Evolutionary conservation across 2,113 vertebrate genomes (phyloP).

Genomic region (Physeter macrocephalus): DNA sequence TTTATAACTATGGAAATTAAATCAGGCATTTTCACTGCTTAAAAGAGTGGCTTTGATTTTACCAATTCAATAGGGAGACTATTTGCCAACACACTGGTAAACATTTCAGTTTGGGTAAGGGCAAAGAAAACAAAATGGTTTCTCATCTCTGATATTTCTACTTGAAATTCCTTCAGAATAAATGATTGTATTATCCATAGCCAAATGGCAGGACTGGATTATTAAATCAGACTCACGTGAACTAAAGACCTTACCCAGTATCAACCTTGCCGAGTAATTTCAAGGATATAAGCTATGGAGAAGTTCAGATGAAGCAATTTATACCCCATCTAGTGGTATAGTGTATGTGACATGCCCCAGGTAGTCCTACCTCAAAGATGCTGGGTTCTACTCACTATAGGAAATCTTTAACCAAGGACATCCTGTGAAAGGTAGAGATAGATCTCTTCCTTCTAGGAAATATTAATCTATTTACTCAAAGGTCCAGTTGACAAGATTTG

Average conservation of each 20-base stretch:
- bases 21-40: slow-evolving; percentile 58
- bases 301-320: not conserved
- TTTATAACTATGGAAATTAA: slow-evolving; percentile 73
- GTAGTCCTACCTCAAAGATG: not conserved
- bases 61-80: not conserved
- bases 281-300: not conserved
- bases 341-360: not conserved
- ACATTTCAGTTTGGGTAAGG: slow-evolving; percentile 40
- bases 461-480: not conserved
- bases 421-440: not conserved
- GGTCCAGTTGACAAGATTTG: not conserved
- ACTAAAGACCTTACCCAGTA: not conserved
- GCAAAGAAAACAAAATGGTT: slow-evolving; percentile 2
- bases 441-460: not conserved
- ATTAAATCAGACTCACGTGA: not conserved
- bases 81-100: slow-evolving; percentile 42
- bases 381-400: not conserved
- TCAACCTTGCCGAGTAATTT: not conserved
- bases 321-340: not conserved
- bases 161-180: slow-evolving; percentile 35
- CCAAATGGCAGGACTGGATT: not conserved
- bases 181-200: not conserved
- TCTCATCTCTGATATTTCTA: not conserved
- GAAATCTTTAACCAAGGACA: not conserved
- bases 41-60: slow-evolving; percentile 50